phyloP scores from a whole-genome alignment of 2,888 invertebrate species.

The Drosophila affinis region DNA sequence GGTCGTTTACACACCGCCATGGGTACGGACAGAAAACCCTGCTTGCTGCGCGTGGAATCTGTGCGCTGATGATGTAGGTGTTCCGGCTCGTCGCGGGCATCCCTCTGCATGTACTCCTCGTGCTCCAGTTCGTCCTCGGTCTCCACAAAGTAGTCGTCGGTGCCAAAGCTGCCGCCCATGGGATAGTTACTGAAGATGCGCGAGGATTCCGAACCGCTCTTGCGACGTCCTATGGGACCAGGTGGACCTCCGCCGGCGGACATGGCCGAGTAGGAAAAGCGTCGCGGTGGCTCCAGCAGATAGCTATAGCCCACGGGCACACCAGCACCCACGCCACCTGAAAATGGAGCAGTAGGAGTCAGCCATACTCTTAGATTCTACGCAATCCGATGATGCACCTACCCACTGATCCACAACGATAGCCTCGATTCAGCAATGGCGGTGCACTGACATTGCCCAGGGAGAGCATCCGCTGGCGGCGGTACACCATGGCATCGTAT shows the following conservation, averaged over 20 bases:
- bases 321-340: slow-evolving; percentile 84
- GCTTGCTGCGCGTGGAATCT: slow-evolving; percentile 82
- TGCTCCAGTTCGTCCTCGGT: slow-evolving; percentile 84
- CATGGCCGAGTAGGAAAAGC: slow-evolving; percentile 85
- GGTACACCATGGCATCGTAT: slow-evolving; percentile 84
- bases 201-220: slow-evolving; percentile 86
- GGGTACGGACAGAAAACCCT: slow-evolving; percentile 83
- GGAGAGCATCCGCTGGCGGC: slow-evolving; percentile 86
- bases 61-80: slow-evolving; percentile 73
- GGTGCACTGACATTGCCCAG: slow-evolving; percentile 88
- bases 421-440: slow-evolving; percentile 84
- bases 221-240: slow-evolving; percentile 84
- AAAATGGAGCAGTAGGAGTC: neutral
- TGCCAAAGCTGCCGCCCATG: slow-evolving; percentile 84
- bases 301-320: slow-evolving; percentile 90
- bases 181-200: slow-evolving; percentile 84
- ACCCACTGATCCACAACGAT: slow-evolving; percentile 87
- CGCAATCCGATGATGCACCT: slow-evolving; percentile 48
- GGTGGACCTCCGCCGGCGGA: slow-evolving; percentile 66
- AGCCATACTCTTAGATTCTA: neutral
- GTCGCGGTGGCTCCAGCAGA: slow-evolving; percentile 88
- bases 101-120: slow-evolving; percentile 84
- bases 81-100: slow-evolving; percentile 59
- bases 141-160: slow-evolving; percentile 84
- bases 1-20: slow-evolving; percentile 76